Conservation (phyloP, 2,888 invertebrate genomes). For the Leucania comma region DNA sequence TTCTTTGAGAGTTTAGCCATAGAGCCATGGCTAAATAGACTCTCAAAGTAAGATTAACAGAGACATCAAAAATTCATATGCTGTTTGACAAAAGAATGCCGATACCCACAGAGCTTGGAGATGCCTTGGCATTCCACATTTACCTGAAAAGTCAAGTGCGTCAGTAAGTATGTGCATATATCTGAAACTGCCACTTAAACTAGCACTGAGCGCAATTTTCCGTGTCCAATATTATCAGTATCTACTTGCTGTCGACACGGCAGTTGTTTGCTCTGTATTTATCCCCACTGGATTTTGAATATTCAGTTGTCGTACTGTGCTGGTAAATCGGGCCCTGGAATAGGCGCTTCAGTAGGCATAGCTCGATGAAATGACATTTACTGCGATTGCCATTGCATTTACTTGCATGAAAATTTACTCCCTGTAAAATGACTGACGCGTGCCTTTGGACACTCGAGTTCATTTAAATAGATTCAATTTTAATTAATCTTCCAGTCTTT, state of each 20-base stretch:
- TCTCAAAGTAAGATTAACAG: too few relatives aligned
- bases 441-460: constrained; percentile 14
- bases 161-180: background rate
- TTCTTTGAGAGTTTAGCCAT: too few relatives aligned
- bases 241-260: background rate
- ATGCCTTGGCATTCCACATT: too few relatives aligned
- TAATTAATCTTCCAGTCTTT: background rate
- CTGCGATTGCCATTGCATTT: too few relatives aligned
- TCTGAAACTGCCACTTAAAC: background rate
- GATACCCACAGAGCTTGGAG: background rate
- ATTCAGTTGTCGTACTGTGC: background rate
- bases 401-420: background rate
- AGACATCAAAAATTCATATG: too few relatives aligned
- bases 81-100: background rate
- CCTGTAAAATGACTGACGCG: background rate
- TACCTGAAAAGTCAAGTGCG: background rate
- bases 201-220: background rate
- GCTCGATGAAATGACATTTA: too few relatives aligned
- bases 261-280: background rate
- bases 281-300: too few relatives aligned
- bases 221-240: background rate
- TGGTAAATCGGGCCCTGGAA: too few relatives aligned
- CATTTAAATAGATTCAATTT: background rate
- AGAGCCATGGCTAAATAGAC: too few relatives aligned
- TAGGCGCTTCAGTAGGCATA: too few relatives aligned